phyloP scores from a whole-genome alignment of 2,113 vertebrate species.

The Myotis brandtii region DNA sequence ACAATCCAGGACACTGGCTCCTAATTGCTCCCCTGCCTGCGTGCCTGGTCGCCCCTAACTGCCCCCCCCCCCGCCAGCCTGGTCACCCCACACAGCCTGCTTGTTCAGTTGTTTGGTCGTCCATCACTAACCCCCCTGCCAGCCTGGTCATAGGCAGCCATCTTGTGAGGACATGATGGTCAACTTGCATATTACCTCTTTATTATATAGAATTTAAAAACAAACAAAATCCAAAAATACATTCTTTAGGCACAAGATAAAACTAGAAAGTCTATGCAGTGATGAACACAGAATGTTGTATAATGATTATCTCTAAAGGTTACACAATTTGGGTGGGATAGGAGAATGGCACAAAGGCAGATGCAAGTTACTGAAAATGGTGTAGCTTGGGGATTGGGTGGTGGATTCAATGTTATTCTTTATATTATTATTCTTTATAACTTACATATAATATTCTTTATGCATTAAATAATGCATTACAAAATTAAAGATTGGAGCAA shows the following conservation, averaged over 20 bases:
- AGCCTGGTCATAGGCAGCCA: no score
- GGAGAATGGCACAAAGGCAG: neutral
- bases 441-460: neutral
- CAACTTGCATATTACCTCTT: no score
- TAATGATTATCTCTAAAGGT: neutral
- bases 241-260: neutral
- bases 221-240: neutral
- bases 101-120: no score
- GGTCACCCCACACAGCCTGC: no score
- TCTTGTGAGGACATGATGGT: no score
- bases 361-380: neutral
- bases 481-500: neutral
- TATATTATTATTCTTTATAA: neutral
- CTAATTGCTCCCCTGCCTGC: no score
- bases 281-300: neutral
- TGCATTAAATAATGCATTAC: neutral
- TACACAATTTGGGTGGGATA: fast-evolving
- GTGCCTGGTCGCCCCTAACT: no score
- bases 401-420: neutral
- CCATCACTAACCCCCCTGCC: no score
- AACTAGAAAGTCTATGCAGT: neutral
- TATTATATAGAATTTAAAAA: neutral
- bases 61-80: no score
- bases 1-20: no score
- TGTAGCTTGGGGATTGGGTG: neutral